Evolutionary conservation across 92 coral and sea anemone species (phyloP), one percentile per base, ranked within the genome.

Genomic region (Actinernus sp.): DNA sequence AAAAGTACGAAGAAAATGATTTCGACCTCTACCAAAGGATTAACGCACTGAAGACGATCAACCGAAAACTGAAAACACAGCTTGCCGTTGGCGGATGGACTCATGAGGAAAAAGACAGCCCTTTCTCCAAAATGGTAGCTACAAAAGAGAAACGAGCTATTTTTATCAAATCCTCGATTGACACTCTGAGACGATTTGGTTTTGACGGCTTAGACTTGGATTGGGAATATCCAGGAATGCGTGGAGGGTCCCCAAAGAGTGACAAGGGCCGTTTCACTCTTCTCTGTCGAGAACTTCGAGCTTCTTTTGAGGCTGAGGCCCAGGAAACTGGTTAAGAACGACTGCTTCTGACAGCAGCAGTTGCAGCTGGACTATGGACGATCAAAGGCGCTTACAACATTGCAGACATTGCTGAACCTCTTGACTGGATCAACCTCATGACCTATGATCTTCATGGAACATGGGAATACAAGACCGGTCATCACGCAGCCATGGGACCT

Each of bases 401-500:
- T 7, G 72, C 75, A 27, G 89, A 41, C 16, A 59, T 91, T 9
- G 83, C 86, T n/a, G 68, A 87, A 55, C 81, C 76, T 13, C 85
- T 91, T 18, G 97, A 91, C 54, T 87, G 88, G 89, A 73, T 91
- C 58, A 75, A 91, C 48, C 55, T 91, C 47, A 91, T 91, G 97
- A 68, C 97, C 16, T 91, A 91, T 36, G 97, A 91, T 17, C 77
- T 91, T 21, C 93, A 87, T 52, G 93, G 97, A 1, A 81, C 78
- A 0, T 88, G 97, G 97, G 97, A 91, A 43, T 68, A 58, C 68
- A 88, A 79, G 52, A 92, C 97, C 13, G 95, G 97, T 0, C 97
- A 92, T 60, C 95, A 92, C 76, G 71, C 97, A 22, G 97, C 97
- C 33, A 88, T 92, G 95, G 76, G 80, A 53, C 89, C 93, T 1